phyloP scores from a whole-genome alignment of 2,113 vertebrate species.

The Atrichornis clamosus region DNA sequence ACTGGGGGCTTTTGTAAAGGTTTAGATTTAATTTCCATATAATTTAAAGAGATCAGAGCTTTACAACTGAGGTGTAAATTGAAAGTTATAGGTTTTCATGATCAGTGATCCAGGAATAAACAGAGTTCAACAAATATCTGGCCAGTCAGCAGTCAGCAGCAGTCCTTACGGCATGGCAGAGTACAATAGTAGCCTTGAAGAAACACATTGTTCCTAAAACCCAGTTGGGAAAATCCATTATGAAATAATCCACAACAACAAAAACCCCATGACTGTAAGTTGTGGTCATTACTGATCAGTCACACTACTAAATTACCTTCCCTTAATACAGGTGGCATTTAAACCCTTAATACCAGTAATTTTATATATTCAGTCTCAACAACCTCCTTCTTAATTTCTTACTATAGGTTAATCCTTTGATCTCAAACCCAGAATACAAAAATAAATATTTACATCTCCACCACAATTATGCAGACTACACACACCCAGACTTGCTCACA shows the following conservation, averaged over 20 bases:
- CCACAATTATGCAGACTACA: neutral
- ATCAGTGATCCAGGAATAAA: neutral
- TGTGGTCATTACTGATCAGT: neutral
- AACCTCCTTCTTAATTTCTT: neutral
- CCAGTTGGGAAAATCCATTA: neutral
- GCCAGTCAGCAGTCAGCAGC: neutral
- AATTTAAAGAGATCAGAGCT: neutral
- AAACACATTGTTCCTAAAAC: neutral
- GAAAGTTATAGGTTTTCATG: neutral
- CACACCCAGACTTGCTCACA: slow-evolving; percentile 39
- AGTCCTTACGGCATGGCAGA: neutral
- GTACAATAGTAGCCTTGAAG: neutral
- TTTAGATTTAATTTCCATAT: neutral
- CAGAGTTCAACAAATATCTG: neutral
- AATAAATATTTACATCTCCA: neutral
- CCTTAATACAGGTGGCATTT: neutral
- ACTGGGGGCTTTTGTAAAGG: neutral
- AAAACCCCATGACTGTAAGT: neutral
- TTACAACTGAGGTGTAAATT: neutral
- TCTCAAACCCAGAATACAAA: neutral
- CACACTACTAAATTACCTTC: neutral
- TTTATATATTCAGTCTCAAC: neutral
- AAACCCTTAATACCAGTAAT: neutral
- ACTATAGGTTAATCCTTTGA: neutral
- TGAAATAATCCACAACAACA: neutral